Base-by-base conservation (phyloP, 2,888 invertebrate species). In the Xestia c-nigrum region DNA sequence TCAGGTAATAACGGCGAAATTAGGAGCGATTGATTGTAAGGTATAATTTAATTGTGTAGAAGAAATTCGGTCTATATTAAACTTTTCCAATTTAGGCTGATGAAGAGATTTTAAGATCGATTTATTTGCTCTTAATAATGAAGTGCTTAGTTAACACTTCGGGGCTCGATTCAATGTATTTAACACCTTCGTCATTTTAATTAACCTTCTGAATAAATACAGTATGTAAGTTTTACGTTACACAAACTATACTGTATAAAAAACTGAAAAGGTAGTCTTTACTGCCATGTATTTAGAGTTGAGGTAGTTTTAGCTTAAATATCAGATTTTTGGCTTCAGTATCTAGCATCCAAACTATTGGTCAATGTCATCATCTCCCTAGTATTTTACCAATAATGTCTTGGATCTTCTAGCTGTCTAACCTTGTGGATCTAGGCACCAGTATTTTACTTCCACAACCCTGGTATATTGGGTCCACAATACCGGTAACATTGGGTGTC, bases 1-100 rank as follows among this genome's bases (percentile, higher is more conserved):
- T 10, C 82, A 83, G 82, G 82, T 83, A 83, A 83, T 50, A 59
- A 70, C 24, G 16, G 46, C 38, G 57, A 50, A 52, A 38, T 38
- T 14, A 5, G 5, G 16, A 47, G 57, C 5, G 0, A 52, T 68
- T 59, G 6, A 47, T 65, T 64, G 64, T 59, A 79, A 84, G 77
- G 83, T 83, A 83, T 63, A 67, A 43, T 47, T 67, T 57, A 50
- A 57, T 57, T 57, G 14, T 24, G 3, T 14, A 24, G 57, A 57
- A 14, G 6, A 57, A 24, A 59, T 10, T 19, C 47, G 19, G 12
- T 5, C 14, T 31, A 31, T 47, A 52, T 10, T 46, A 19, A 14
- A 43, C 24, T 47, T 21, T n/a, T 16, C 21, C 43, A 10, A 61
- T 72, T 80, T 12, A 50, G 12, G 6, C 43, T 72, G 64, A 9